phyloP scores from a whole-genome alignment of 1,140 invertebrate genomes.

The Carposina sasakii region DNA sequence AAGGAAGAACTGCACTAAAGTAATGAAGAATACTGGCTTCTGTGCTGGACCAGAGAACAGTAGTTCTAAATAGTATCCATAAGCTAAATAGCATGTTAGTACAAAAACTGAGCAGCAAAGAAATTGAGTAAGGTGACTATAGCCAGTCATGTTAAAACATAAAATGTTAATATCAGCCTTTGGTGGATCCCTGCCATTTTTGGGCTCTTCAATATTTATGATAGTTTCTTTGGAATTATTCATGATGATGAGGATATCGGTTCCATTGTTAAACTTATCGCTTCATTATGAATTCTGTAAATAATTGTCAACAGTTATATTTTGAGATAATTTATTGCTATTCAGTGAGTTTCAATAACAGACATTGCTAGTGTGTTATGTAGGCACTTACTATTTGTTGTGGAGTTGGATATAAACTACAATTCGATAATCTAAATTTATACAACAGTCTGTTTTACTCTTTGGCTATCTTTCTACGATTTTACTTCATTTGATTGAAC shows the following conservation, averaged over 20 bases:
- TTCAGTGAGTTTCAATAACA: too few species aligned
- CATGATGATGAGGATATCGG: constrained; percentile 26
- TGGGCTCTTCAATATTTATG: constrained; percentile 43
- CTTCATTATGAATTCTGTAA: too few species aligned
- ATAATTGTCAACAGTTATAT: too few species aligned
- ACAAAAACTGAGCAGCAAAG: constrained; percentile 83
- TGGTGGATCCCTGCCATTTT: constrained; percentile 23
- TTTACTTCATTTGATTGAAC: too few species aligned
- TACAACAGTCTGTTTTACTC: too few species aligned
- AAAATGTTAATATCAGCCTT: constrained; percentile 76
- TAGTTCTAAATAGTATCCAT: constrained; percentile 94
- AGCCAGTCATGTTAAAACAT: constrained; percentile 82
- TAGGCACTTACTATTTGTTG: too few species aligned
- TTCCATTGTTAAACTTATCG: too few species aligned
- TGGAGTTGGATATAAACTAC: too few species aligned
- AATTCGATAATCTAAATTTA: too few species aligned
- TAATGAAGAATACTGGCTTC: constrained; percentile 93
- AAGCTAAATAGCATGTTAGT: constrained; percentile 91
- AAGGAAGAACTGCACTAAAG: constrained; percentile 91
- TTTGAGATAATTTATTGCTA: too few species aligned
- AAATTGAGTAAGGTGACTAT: constrained; percentile 81
- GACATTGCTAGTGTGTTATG: too few species aligned
- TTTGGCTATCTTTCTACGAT: too few species aligned
- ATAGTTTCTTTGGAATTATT: constrained; percentile 47
- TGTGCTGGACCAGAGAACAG: constrained; percentile 93